A percentile compares a stretch with the other conserved stretches of the same genome.
Evolutionary conservation across 2,113 vertebrate species (phyloP).

Genomic region (Rhinogobius similis): DNA sequence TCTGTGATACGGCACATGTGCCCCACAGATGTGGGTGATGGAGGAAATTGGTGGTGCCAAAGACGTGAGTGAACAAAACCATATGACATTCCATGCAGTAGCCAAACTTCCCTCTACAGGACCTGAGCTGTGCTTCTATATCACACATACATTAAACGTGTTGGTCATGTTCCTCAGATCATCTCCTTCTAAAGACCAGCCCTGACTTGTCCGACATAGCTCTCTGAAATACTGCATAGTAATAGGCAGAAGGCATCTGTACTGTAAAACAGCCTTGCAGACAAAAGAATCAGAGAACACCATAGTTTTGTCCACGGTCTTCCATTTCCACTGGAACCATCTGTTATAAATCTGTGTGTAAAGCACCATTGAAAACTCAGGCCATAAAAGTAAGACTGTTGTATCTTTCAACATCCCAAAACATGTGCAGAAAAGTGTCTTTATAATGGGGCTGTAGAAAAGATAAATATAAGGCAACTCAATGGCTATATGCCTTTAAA

Average conservation of each 20-base stretch:
- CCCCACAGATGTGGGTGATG: constrained; percentile 47
- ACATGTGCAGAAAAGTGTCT: not conserved
- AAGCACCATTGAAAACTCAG: constrained; percentile 2
- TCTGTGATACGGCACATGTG: constrained; percentile 46
- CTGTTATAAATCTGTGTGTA: constrained; percentile 18
- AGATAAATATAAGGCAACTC: not conserved
- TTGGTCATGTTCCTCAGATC: not conserved
- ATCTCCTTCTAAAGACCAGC: not conserved
- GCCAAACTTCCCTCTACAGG: constrained; percentile 14
- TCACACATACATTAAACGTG: not conserved
- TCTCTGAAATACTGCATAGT: not conserved
- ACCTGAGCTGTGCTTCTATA: not conserved
- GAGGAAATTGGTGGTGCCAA: constrained; percentile 37
- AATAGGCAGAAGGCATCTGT: not conserved
- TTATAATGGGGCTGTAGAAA: not conserved
- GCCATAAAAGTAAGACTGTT: constrained; percentile 6
- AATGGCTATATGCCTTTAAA: not conserved
- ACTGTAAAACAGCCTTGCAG: not conserved
- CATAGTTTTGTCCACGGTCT: not conserved
- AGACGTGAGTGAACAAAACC: constrained; percentile 35
- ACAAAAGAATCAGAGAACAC: not conserved
- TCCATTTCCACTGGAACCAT: constrained; percentile 9
- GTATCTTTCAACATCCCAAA: constrained; percentile 1
- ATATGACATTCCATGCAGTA: constrained; percentile 34
- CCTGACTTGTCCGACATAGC: not conserved